Conservation (phyloP, 2,113 vertebrate species). For the Enhydra lutris region DNA sequence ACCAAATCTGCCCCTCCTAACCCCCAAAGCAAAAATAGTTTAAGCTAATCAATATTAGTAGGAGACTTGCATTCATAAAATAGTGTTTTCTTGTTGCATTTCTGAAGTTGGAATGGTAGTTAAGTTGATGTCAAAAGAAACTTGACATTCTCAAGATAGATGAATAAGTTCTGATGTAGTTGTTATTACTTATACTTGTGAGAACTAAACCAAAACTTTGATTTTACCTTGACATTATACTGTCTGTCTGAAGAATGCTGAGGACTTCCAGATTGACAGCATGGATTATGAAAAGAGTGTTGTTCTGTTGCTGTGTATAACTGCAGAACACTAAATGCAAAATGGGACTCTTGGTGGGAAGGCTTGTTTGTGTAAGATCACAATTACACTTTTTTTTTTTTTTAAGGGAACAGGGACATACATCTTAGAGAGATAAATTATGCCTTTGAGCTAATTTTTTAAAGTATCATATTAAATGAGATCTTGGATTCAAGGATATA, state of each 20-base stretch:
- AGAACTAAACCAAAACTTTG: constrained; percentile 21
- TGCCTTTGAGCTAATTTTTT: neutral
- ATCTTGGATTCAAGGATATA: neutral
- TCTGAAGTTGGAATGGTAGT: constrained; percentile 1
- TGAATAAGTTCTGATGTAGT: neutral
- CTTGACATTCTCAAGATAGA: neutral
- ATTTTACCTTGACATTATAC: constrained; percentile 8
- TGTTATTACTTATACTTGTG: neutral
- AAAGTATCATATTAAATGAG: neutral
- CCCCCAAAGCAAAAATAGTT: neutral
- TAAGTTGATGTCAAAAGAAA: constrained; percentile 39
- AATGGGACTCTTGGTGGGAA: neutral
- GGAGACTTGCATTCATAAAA: neutral
- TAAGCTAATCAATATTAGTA: constrained; percentile 25
- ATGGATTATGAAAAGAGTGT: neutral
- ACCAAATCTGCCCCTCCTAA: neutral
- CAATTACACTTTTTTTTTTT: neutral
- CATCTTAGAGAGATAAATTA: neutral
- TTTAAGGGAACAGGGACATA: neutral
- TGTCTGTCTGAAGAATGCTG: neutral
- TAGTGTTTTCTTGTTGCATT: neutral
- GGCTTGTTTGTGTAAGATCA: neutral
- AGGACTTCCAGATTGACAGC: neutral
- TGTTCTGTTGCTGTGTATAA: neutral
- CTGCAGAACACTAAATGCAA: neutral